These are phyloP conservation scores for Anas bernieri DNA, from an alignment of 2,797 vertebrate species.

Conservation along the genomic window DNA sequence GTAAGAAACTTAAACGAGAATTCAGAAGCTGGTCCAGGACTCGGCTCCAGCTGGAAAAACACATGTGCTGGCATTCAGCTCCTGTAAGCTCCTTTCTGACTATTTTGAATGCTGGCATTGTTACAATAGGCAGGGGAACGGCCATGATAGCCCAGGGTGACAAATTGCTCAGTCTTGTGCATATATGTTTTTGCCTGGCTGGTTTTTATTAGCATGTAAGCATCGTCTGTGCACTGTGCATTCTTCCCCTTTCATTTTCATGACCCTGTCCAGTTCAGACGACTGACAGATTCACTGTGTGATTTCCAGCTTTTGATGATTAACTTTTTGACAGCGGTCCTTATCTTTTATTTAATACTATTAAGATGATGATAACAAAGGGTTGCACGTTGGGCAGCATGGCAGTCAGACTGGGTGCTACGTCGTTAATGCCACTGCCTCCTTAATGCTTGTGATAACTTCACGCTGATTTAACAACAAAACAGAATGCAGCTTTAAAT, in stretches of 20 bases:
- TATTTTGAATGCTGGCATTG: slow-evolving; percentile 75
- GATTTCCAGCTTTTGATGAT: slow-evolving; percentile 22
- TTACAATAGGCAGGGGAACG: slow-evolving; percentile 72
- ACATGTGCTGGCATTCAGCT: slow-evolving; percentile 76
- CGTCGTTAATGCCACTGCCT: slow-evolving; percentile 25
- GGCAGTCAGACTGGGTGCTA: slow-evolving; percentile 18
- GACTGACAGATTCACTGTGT: slow-evolving; percentile 24
- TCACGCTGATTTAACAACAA: slow-evolving; percentile 15
- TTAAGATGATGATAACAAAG: slow-evolving; percentile 23
- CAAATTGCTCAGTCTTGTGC: slow-evolving; percentile 72
- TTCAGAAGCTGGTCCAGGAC: slow-evolving; percentile 70
- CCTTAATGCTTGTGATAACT: slow-evolving; percentile 8
- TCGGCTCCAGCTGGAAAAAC: slow-evolving; percentile 71
- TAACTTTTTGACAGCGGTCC: neutral
- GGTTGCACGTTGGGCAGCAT: neutral
- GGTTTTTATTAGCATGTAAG: slow-evolving; percentile 69
- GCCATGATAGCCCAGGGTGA: slow-evolving; percentile 73
- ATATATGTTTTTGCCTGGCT: slow-evolving; percentile 71
- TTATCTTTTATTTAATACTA: slow-evolving; percentile 54
- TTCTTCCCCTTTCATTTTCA: slow-evolving; percentile 2
- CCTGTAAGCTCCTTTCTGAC: slow-evolving; percentile 70
- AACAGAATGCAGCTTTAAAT: neutral
- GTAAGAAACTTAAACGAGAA: slow-evolving; percentile 73
- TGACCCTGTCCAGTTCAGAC: neutral
- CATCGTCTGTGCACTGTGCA: neutral